Evolutionary conservation across 2,888 invertebrate genomes (phyloP), one percentile per base, ranked within the genome.

Genomic region (Lycia hirtaria): DNA sequence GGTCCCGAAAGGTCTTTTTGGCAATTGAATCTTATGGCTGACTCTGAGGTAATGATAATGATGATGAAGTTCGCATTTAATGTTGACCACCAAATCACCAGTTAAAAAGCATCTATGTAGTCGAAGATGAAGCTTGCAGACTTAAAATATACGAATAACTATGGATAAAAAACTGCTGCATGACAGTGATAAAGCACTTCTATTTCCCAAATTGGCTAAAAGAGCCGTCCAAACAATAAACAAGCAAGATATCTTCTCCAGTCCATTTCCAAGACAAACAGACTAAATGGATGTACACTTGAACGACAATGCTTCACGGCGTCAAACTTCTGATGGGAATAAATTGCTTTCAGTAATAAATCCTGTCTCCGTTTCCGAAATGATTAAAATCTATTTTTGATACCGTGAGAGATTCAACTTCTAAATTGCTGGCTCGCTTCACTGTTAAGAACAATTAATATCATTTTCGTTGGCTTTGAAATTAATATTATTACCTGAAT

Each of bases 321-420:
- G 45, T 35, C 35, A 38, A 51, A 20, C 30, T 47, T 41, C 44
- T 35, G 33, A 35, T 40, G 20, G 15, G 40, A 40, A 56, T 40
- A 60, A 60, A 60, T 60, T 56, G 53, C 19, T 53, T 40, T 60
- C 41, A 28, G 50, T 26, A 49, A 49, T 49, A 49, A 49, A 49
- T 48, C 26, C 41, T 37, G 24, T 17, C 37, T 22, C 28, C 22
- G 19, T 40, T 33, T n/a, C 32, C 24, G 37, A 38, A 38, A 38
- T 41, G 35, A 48, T 47, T 41, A 43, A n/a, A 47, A 28, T 44
- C 44, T 52, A 52, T 44, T 52, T 52, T 28, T 26, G 33, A 28
- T 20, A 35, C 6, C 35, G 47, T 47, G 33, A 26, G 47, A 47
- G 28, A 10, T 10, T 26, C 26, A 10, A n/a, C 5, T 15, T 19